Base-by-base conservation (phyloP, 2,888 invertebrate species). In the Polia nebulosa region DNA sequence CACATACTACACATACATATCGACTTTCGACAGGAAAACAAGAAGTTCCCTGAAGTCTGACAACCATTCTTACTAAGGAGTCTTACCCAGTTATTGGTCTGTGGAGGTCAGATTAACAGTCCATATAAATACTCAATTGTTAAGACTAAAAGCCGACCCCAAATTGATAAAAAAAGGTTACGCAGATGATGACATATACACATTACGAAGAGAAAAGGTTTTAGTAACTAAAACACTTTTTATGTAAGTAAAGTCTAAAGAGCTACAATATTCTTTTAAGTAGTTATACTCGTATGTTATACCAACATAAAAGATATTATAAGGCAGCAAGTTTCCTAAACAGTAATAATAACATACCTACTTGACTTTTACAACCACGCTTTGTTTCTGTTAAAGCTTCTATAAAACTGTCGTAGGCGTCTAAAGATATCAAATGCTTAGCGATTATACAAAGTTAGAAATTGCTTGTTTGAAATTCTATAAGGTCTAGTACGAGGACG, bases 301-400 rank as follows among this genome's bases (percentile, higher is more conserved):
- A 51, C 25, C 29, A 51, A 44, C 51, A 72, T 62, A 72, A 62
- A 62, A 63, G 0, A 44, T 73, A 73, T 41, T 34, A 32, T 34
- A 64, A 39, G 25, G 25, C 63, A 44, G 44, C 41, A 63, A 69
- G 51, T 69, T 63, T 36, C 8, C 6, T 11, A 29, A 71, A 70
- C 44, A 32, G 45, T 49, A 71, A 52, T 73, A 73, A 44, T 65
- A 45, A 44, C 36, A 45, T n/a, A 69, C 36, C 39, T n/a, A 69
- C 74, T 73, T 53, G 52, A 39, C 17, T 63, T 69, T 73, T 73
- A 73, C 44, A 62, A 8, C 73, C 51, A 20, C 20, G 32, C 65
- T 73, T 39, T 69, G 52, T 73, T 73, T 73, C 44, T 15, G 36
- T 72, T 52, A 45, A 72, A 25, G 36, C 3, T 52, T 32, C 29